These are phyloP conservation scores for Carpatolechia fugitivella DNA, from an alignment of 2,888 invertebrate species.

Conservation along the genomic window DNA sequence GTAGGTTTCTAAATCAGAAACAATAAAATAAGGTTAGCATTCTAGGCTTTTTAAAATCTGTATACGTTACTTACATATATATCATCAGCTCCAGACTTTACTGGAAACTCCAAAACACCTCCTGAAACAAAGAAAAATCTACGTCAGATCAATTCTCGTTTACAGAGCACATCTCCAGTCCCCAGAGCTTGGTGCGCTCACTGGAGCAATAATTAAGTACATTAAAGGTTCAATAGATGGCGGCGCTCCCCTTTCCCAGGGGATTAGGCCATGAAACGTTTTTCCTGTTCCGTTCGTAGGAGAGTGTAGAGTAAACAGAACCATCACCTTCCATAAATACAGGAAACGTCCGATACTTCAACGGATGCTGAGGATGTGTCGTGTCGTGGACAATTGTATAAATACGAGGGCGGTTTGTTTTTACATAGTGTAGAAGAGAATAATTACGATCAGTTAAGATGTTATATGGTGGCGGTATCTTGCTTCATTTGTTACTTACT, in stretches of 20 bases:
- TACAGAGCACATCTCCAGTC: neutral
- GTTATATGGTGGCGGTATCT: too few relatives aligned
- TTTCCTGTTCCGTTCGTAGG: neutral
- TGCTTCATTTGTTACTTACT: too few relatives aligned
- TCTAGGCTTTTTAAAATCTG: too few relatives aligned
- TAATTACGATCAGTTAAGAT: too few relatives aligned
- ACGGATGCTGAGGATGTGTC: neutral
- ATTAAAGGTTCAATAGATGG: slow-evolving; percentile 16
- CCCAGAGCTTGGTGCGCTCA: neutral
- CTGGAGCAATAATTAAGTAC: slow-evolving; percentile 15
- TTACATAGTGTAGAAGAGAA: too few relatives aligned
- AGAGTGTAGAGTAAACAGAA: neutral
- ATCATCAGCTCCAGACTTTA: neutral
- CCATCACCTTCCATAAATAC: neutral
- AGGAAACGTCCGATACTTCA: neutral
- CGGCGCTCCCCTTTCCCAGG: neutral
- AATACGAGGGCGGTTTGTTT: too few relatives aligned
- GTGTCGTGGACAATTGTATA: too few relatives aligned
- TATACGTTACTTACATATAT: neutral
- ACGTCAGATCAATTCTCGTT: neutral
- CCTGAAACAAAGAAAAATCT: slow-evolving; percentile 5
- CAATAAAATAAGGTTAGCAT: too few relatives aligned
- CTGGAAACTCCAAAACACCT: neutral
- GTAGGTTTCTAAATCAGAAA: too few relatives aligned
- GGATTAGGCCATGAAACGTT: slow-evolving; percentile 13